phyloP scores from a whole-genome alignment of 2,797 vertebrate genomes.

The Leuciscus waleckii region DNA sequence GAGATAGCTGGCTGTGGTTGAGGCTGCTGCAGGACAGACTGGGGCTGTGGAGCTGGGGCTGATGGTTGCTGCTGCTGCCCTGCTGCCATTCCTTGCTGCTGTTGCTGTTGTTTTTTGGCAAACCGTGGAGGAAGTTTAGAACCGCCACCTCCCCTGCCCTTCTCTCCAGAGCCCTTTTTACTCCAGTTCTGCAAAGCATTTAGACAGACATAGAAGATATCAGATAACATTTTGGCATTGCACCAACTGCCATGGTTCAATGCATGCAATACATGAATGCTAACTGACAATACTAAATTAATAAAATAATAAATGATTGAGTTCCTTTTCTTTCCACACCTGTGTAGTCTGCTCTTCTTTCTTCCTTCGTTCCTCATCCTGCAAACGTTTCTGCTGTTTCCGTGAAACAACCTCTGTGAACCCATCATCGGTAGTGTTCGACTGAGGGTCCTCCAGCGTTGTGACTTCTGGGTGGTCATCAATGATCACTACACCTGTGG shows the following conservation, averaged over 20 bases:
- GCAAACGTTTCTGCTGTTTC: slow-evolving; percentile 97
- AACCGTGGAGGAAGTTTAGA: slow-evolving; percentile 97
- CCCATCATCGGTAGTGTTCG: slow-evolving; percentile 92
- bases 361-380: slow-evolving; percentile 97
- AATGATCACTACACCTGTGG: slow-evolving; percentile 96
- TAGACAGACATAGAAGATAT: not conserved
- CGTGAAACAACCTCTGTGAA: slow-evolving; percentile 99
- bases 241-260: not conserved
- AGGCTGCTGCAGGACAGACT: slow-evolving; percentile 59
- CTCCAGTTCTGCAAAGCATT: slow-evolving; percentile 86
- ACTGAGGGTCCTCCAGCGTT: slow-evolving; percentile 94
- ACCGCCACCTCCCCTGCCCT: slow-evolving; percentile 87
- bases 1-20: slow-evolving; percentile 68
- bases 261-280: not conserved
- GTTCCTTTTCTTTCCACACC: slow-evolving; percentile 70
- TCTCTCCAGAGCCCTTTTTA: slow-evolving; percentile 93
- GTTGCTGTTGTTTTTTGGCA: slow-evolving; percentile 95
- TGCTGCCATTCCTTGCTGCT: slow-evolving; percentile 72
- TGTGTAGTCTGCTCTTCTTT: slow-evolving; percentile 97
- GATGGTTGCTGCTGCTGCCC: slow-evolving; percentile 67
- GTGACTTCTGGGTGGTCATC: slow-evolving; percentile 99
- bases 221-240: not conserved
- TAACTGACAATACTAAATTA: not conserved
- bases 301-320: not conserved
- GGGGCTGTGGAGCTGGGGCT: slow-evolving; percentile 62